Evolutionary conservation across 2,113 vertebrate genomes (phyloP).

Genomic region (Callocephalon fimbriatum): DNA sequence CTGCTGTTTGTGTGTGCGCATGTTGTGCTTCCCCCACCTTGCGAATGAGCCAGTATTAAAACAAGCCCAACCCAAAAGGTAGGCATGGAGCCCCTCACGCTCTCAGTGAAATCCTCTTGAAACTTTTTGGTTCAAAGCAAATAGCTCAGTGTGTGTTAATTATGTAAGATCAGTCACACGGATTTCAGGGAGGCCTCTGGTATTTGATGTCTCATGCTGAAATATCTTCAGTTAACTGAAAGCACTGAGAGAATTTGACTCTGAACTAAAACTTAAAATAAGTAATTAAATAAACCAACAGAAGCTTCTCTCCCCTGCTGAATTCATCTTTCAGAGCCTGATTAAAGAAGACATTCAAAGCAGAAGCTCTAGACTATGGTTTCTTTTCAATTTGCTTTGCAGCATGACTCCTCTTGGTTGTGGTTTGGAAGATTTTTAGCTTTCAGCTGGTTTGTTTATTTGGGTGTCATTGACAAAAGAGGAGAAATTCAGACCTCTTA

Average conservation of each 20-base stretch:
- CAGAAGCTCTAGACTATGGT: neutral
- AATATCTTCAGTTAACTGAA: neutral
- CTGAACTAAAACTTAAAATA: neutral
- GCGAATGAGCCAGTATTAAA: neutral
- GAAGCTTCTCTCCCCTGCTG: neutral
- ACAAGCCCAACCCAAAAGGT: neutral
- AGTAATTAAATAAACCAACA: neutral
- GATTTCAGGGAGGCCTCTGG: neutral
- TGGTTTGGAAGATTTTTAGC: neutral
- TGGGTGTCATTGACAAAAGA: slow-evolving; percentile 10
- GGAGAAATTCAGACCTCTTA: neutral
- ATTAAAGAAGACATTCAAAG: slow-evolving; percentile 27
- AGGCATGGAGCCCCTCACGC: neutral
- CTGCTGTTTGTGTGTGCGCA: neutral
- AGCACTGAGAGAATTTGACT: neutral
- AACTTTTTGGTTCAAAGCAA: neutral
- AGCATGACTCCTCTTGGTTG: neutral
- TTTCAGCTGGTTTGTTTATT: neutral
- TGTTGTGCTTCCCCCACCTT: neutral
- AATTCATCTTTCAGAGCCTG: neutral
- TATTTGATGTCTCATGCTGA: slow-evolving; percentile 14
- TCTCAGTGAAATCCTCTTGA: neutral
- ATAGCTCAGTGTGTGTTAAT: neutral
- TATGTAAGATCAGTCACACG: neutral
- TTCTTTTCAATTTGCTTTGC: neutral